Base-by-base conservation (phyloP, 2,888 invertebrate genomes). In the Ischnura elegans region DNA sequence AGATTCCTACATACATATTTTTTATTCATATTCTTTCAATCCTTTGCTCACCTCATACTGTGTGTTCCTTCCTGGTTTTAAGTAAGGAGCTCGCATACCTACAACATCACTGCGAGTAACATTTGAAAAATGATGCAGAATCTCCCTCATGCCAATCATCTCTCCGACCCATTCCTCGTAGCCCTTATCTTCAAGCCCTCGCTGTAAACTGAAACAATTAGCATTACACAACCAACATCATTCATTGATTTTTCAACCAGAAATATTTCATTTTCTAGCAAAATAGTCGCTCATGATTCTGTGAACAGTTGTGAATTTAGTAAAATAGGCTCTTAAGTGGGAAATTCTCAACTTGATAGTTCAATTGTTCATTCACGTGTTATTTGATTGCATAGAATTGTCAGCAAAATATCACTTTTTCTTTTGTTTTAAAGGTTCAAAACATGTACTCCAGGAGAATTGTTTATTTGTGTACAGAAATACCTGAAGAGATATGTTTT, bases 111-210 rank as follows among this genome's bases (percentile, higher is more conserved):
- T 97, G 93, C 97, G 97, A 25, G 98, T 97, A 94, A 99, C 97
- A 96, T 98, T 98, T 19, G 98, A 97, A 95, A 98, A 98, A 95
- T 97, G 97, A 94, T 97, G 97, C 45, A 99, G 96, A 95, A 99
- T 98, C 96, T 98, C 98, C 94, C 98, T 97, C 98, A 99, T 98
- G 93, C 98, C 98, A 95, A 99, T 98, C 98, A 98, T 98, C 96
- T 99, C 99, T 43, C 98, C 98, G 0, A 98, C 98, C 99, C 99
- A 99, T 96, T 98, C 98, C 96, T 99, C 98, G 96, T 98, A 98
- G 93, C 98, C 98, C 96, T 98, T 98, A 96, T 98, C 98, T 96
- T 99, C 98, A 19, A 99, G 96, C 87, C 98, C 98, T 95, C 97
- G 97, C 95, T 98, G 98, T 21, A 97, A 96, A 55, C 97, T 97